Evolutionary conservation across 2,113 vertebrate species (phyloP).

Genomic region (Octodon degus): DNA sequence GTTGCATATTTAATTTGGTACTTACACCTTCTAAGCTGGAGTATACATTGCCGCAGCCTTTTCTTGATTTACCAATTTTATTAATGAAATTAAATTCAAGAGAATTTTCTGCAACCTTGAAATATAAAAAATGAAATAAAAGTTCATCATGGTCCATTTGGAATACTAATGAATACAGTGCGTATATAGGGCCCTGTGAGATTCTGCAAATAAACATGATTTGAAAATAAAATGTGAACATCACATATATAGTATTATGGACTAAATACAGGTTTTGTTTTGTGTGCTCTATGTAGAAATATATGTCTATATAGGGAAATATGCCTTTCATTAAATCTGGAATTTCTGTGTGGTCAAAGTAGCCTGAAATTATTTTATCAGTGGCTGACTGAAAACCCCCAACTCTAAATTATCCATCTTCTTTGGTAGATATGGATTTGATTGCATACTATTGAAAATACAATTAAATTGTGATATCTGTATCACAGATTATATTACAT

Average conservation of each 20-base stretch:
- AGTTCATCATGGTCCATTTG: not conserved
- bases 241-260: not conserved
- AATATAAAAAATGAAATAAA: slow-evolving; percentile 25
- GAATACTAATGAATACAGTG: not conserved
- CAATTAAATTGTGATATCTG: not conserved
- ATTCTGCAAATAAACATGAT: not conserved
- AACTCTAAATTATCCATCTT: too few species aligned
- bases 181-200: not conserved
- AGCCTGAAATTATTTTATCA: too few species aligned
- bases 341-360: too few species aligned
- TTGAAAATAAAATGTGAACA: not conserved
- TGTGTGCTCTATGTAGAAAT: not conserved
- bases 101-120: not conserved
- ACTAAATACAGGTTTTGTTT: not conserved
- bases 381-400: too few species aligned
- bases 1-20: slow-evolving; percentile 2
- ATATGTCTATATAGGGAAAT: not conserved
- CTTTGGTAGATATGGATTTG: not conserved
- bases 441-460: not conserved
- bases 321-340: too few species aligned
- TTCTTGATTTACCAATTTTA: not conserved
- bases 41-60: not conserved
- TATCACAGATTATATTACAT: not conserved
- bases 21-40: not conserved
- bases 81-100: not conserved